Evolutionary conservation across 2,113 vertebrate species (phyloP), one percentile per base, ranked within the genome.

Genomic region (Salvelinus fontinalis): DNA sequence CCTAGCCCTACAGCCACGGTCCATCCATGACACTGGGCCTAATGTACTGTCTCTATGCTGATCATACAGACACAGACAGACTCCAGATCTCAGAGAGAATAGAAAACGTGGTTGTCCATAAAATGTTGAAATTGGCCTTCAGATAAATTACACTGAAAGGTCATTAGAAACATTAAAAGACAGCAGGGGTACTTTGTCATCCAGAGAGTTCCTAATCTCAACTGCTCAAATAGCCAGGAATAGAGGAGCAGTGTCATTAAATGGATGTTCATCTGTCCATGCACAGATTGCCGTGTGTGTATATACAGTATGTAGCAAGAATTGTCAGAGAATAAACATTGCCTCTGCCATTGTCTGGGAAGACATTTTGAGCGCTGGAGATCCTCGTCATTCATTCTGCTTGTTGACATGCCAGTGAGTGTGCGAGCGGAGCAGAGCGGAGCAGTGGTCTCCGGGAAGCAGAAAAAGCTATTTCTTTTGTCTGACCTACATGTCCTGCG

Each of bases 21-120:
- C 83, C 87, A 90, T 91, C 84, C 83, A 87, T 93, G 86, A 89
- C 84, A 81, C 8, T 0, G 24, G 71, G 70, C 83, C 73, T 86
- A 82, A 80, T 84, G 84, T 2, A 49, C 74, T 60, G 72, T 67
- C 83, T 75, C 75, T 73, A 59, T 66, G 75, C 62, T 73, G 74
- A 84, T 20, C 73, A 5, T 68, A 60, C 59, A 81, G 2, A 39
- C 39, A 39, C 39, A 44, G 59, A 83, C 34, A 68, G 68, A 77
- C 88, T 86, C 60, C 49, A 51, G 0, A 81, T 82, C 59, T 72
- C 64, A 57, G 67, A 57, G 20, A 65, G 27, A 26, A 31, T 29
- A n/a, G 20, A 1, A 44, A 81, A 67, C 65, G 16, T 67, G 26
- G 16, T 14, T 67, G 26, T 65, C 65, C 65, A 29, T 18, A 75